Conservation (phyloP, 1,140 invertebrate species). For the Eumeta japonica region DNA sequence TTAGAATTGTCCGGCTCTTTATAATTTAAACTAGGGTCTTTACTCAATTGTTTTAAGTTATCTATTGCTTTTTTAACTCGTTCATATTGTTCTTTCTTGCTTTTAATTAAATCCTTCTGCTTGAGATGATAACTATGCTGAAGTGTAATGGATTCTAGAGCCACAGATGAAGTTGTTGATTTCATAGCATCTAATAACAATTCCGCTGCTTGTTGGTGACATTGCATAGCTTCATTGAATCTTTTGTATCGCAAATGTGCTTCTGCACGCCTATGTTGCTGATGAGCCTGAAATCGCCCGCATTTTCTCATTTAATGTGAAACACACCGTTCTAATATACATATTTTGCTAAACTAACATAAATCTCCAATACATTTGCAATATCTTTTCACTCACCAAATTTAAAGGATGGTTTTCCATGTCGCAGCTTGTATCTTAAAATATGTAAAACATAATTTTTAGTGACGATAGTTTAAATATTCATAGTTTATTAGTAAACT, state of each 20-base stretch:
- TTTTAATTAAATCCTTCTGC: constrained; percentile 57
- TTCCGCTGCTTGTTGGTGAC: constrained; percentile 62
- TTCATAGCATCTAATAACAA: constrained; percentile 59
- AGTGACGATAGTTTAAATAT: too few species aligned
- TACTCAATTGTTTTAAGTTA: constrained; percentile 45
- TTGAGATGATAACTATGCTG: constrained; percentile 64
- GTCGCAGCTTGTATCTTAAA: too few species aligned
- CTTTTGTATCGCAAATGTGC: constrained; percentile 58
- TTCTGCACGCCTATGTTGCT: constrained; percentile 64
- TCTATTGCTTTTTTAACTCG: constrained; percentile 60
- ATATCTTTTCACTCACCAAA: constrained; percentile 26
- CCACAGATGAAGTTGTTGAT: constrained; percentile 50
- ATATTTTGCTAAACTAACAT: neutral
- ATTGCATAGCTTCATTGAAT: constrained; percentile 64
- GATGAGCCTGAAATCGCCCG: constrained; percentile 59
- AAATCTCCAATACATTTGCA: neutral
- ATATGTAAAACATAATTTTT: too few species aligned
- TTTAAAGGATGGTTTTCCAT: constrained; percentile 51
- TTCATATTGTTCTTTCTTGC: constrained; percentile 60
- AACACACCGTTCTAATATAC: neutral
- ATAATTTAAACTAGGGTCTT: constrained; percentile 35
- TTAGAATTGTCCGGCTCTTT: constrained; percentile 41
- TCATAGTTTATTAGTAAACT: too few species aligned
- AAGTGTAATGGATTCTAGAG: constrained; percentile 61
- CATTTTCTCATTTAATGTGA: neutral